Conservation (phyloP, 2,113 vertebrate species). For the Oncorhynchus kisutch region DNA sequence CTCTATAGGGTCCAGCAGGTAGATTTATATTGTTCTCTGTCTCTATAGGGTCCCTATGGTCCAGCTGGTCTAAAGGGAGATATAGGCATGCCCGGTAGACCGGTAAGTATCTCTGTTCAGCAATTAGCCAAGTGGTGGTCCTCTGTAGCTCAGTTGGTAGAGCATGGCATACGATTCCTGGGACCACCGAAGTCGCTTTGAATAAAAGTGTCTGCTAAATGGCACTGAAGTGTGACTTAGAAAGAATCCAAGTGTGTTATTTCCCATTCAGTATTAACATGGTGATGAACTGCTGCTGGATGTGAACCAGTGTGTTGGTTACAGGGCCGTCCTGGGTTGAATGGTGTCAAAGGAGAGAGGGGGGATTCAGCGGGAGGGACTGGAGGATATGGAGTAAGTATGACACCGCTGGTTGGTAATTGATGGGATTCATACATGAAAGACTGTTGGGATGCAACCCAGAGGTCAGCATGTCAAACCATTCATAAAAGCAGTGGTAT, state of each 20-base stretch:
- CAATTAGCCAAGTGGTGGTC: no score
- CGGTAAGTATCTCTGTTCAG: constrained; percentile 73
- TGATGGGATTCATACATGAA: background rate
- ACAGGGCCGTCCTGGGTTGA: constrained; percentile 91
- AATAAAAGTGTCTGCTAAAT: no score
- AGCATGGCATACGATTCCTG: no score
- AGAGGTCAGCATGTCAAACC: no score
- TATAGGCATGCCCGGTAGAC: constrained; percentile 91
- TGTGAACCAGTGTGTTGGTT: background rate
- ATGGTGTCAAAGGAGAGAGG: constrained; percentile 87
- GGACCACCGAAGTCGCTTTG: no score
- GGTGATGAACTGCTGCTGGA: background rate
- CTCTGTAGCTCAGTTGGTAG: no score
- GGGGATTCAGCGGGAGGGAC: constrained; percentile 74
- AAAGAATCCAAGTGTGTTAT: background rate
- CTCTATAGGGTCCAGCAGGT: no score
- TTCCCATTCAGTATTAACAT: background rate
- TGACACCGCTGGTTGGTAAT: background rate
- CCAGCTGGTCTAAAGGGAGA: constrained; percentile 86
- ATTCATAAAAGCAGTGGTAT: no score
- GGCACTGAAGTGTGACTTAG: background rate
- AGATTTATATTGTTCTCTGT: no score
- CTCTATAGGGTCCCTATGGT: constrained; percentile 69
- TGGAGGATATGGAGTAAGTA: constrained; percentile 74
- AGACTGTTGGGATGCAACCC: no score